Conservation (phyloP, 2,888 invertebrate species). For the Liodrosophila aerea region DNA sequence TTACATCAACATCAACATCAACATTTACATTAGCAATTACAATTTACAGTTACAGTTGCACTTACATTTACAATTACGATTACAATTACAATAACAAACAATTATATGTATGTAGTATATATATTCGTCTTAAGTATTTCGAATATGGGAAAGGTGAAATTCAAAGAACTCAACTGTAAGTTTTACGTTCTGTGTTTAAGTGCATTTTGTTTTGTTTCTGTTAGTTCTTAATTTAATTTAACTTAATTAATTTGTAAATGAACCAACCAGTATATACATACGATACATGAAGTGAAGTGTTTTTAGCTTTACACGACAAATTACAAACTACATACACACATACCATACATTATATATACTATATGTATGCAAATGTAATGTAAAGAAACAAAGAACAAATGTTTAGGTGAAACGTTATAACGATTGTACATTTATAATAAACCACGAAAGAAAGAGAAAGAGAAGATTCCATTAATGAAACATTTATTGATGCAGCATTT, state of each 20-base stretch:
- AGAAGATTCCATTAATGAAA: constrained; percentile 23
- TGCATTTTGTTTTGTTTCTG: constrained; percentile 56
- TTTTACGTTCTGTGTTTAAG: constrained; percentile 58
- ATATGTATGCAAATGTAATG: constrained; percentile 28
- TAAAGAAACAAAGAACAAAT: constrained; percentile 36
- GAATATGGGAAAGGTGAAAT: constrained; percentile 74
- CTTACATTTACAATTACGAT: no score
- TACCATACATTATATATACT: constrained; percentile 15
- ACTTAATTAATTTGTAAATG: constrained; percentile 55
- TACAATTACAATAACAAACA: constrained; percentile 16
- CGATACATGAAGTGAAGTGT: no score
- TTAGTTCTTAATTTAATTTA: constrained; percentile 26
- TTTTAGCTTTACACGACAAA: constrained; percentile 47
- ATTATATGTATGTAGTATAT: constrained; percentile 4
- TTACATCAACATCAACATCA: no score
- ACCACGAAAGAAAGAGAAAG: constrained; percentile 11
- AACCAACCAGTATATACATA: constrained; percentile 56
- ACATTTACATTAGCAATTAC: no score
- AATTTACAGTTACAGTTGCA: no score
- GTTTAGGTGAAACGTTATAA: constrained; percentile 74
- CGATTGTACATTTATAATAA: constrained; percentile 60
- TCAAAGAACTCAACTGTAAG: constrained; percentile 72
- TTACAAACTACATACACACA: constrained; percentile 48
- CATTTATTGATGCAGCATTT: constrained; percentile 37
- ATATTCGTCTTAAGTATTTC: constrained; percentile 66